phyloP scores from a whole-genome alignment of 2,888 invertebrate species.

The Drosophila infuscata region DNA sequence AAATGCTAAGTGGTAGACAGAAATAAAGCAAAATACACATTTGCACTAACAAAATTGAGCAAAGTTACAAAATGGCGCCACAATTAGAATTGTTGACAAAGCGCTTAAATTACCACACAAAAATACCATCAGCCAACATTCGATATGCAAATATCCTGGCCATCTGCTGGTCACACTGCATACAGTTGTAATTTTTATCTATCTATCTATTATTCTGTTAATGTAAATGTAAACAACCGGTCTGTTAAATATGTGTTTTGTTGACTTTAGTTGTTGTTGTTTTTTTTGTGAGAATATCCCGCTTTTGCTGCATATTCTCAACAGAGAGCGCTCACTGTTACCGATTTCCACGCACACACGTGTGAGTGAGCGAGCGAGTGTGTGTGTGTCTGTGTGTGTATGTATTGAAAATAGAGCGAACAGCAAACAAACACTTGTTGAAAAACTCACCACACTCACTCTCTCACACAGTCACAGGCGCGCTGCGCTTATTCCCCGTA shows the following conservation, averaged over 20 bases:
- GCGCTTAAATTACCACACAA: slow-evolving; percentile 21
- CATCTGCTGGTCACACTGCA: slow-evolving; percentile 28
- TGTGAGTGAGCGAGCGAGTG: slow-evolving; percentile 16
- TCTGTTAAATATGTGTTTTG: slow-evolving; percentile 13
- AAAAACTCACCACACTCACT: slow-evolving; percentile 72
- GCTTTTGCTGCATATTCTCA: slow-evolving; percentile 13
- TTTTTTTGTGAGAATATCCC: slow-evolving; percentile 19
- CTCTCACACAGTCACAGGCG: slow-evolving; percentile 30
- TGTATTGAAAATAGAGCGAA: slow-evolving; percentile 48
- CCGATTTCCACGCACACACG: slow-evolving; percentile 1
- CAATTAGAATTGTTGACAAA: slow-evolving; percentile 35
- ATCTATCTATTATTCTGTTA: not conserved
- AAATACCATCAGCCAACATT: slow-evolving; percentile 17
- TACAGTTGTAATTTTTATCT: not conserved
- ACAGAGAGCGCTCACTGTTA: slow-evolving; percentile 32
- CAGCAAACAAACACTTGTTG: slow-evolving; percentile 71
- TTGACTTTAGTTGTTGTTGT: slow-evolving; percentile 17
- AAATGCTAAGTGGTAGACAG: slow-evolving; percentile 38
- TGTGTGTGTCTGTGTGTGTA: slow-evolving; percentile 20
- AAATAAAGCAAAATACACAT: slow-evolving; percentile 14
- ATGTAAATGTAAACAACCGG: slow-evolving; percentile 10
- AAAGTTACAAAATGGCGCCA: slow-evolving; percentile 38
- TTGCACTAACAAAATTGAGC: not conserved
- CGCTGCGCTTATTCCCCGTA: slow-evolving; percentile 44
- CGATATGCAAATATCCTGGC: slow-evolving; percentile 26